Evolutionary conservation across 2,113 vertebrate genomes (phyloP).

Genomic region (Crotalus viridis): DNA sequence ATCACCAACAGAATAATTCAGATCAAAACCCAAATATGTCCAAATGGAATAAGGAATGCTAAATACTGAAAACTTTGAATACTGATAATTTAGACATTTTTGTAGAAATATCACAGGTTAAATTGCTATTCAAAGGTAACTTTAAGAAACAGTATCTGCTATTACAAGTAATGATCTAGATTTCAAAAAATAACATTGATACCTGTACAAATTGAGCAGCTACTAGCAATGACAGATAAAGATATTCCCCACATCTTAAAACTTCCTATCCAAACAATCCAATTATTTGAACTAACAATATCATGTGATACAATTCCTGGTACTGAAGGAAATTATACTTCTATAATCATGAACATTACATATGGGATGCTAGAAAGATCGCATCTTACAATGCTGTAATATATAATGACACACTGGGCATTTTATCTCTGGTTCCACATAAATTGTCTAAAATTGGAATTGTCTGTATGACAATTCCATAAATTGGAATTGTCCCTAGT

Average conservation of each 20-base stretch:
- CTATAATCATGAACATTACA: background rate
- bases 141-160: slow-evolving; percentile 2
- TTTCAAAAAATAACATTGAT: background rate
- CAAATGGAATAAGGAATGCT: slow-evolving; percentile 22
- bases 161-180: background rate
- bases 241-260: background rate
- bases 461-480: background rate
- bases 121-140: background rate
- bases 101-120: slow-evolving; percentile 15
- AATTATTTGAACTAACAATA: background rate
- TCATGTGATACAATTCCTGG: background rate
- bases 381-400: background rate
- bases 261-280: background rate
- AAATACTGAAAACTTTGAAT: background rate
- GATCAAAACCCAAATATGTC: slow-evolving; percentile 26
- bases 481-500: background rate
- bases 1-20: slow-evolving; percentile 50
- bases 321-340: background rate
- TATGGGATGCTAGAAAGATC: background rate
- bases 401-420: background rate
- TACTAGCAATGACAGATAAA: slow-evolving; percentile 1
- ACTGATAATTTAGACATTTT: slow-evolving; percentile 17
- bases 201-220: background rate
- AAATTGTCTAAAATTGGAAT: background rate
- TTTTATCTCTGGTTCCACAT: background rate